Evolutionary conservation across 2,888 invertebrate species (phyloP), one percentile per base, ranked within the genome.

Genomic region (Phanerotoma sp.): DNA sequence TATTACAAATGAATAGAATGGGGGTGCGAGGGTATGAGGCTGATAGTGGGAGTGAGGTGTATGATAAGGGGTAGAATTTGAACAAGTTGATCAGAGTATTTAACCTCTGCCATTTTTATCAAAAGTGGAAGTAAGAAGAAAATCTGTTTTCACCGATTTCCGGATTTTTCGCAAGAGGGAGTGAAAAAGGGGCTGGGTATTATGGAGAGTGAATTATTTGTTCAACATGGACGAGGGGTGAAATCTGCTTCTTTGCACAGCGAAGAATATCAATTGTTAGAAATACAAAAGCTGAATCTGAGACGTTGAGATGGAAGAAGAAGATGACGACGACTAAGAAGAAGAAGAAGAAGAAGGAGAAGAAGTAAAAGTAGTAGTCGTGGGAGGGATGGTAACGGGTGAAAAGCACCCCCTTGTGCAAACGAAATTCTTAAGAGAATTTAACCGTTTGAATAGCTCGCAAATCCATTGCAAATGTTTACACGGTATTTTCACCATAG

Each of bases 381-480:
- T n/a, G n/a, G n/a, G n/a, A n/a, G 62, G 63, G 37, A 51, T 54
- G 67, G 64, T 59, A 64, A 54, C 46, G 57, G 62, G 61, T 65
- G 62, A 57, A 61, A 66, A 63, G 66, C 65, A 62, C 30, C 30
- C 54, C 42, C 69, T 72, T 72, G 68, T 68, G 69, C 71, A 73
- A 76, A 75, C 75, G 69, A 70, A 76, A 77, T 77, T 77, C 77
- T 77, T 77, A 75, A 77, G 77, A 77, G 77, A 77, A 76, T 77
- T 76, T 77, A 75, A 74, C 74, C 74, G 75, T 76, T 77, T 77
- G 76, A 77, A 77, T 77, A 77, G 74, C 76, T 75, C 70, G 69
- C 74, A 76, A 77, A 77, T 76, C 77, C 75, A 75, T 74, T 73
- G 75, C 75, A 77, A 77, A 77, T 77, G 74, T 77, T 77, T 77